Percentiles rank a stretch among this genome's conserved stretches.
phyloP scores from a whole-genome alignment of 2,888 invertebrate genomes.

The Archips xylosteana region DNA sequence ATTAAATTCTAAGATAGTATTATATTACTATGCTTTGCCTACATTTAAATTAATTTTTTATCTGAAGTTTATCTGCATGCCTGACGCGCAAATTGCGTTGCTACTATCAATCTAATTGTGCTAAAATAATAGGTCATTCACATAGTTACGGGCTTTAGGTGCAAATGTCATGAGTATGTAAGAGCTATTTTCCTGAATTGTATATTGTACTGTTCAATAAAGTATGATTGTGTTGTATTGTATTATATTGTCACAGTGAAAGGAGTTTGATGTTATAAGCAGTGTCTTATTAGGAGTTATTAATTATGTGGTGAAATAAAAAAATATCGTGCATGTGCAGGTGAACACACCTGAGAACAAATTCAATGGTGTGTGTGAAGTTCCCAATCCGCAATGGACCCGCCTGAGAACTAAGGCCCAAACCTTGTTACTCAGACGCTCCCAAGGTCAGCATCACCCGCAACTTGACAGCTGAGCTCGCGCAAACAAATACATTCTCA shows the following conservation, averaged over 20 bases:
- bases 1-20: slow-evolving; percentile 17
- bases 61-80: neutral
- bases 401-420: too few relatives aligned
- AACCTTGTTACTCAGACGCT: slow-evolving; percentile 26
- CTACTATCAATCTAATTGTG: neutral
- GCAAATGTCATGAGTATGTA: neutral
- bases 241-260: too few relatives aligned
- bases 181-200: too few relatives aligned
- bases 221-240: too few relatives aligned
- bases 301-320: too few relatives aligned
- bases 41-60: slow-evolving; percentile 24
- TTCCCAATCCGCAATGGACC: too few relatives aligned
- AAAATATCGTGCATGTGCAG: too few relatives aligned
- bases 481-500: slow-evolving; percentile 25
- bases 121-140: slow-evolving; percentile 9
- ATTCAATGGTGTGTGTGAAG: too few relatives aligned
- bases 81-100: neutral
- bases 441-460: slow-evolving; percentile 23
- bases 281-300: too few relatives aligned
- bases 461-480: slow-evolving; percentile 28
- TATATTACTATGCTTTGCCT: neutral
- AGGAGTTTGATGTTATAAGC: too few relatives aligned
- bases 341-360: too few relatives aligned
- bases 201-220: too few relatives aligned
- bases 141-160: neutral